Conservation (phyloP, 1,140 invertebrate genomes). For the Campodea augens region DNA sequence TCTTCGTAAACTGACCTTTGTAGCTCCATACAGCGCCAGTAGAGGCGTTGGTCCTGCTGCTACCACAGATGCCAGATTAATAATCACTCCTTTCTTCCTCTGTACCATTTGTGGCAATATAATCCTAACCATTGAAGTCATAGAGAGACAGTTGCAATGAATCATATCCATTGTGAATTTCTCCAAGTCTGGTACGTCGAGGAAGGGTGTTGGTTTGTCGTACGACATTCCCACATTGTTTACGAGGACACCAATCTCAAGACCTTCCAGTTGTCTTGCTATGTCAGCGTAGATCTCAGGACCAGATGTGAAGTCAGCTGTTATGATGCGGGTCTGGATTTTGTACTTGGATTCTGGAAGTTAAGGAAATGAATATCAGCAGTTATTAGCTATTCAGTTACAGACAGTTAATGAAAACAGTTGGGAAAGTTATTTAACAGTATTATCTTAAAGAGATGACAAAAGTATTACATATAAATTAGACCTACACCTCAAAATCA, state of each 20-base stretch:
- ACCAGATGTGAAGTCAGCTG: conserved; percentile 60
- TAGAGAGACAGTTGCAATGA: conserved; percentile 47
- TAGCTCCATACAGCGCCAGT: conserved; percentile 68
- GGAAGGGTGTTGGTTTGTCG: conserved; percentile 64
- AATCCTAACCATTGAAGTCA: conserved; percentile 63
- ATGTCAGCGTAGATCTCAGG: conserved; percentile 53
- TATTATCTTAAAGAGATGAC: no score
- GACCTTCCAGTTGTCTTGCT: conserved; percentile 41
- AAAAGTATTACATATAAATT: no score
- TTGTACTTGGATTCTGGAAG: conserved; percentile 42
- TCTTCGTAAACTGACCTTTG: conserved; percentile 41
- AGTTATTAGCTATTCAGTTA: no score
- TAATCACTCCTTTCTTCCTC: conserved; percentile 61
- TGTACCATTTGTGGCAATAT: conserved; percentile 77
- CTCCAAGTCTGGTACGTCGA: conserved; percentile 38
- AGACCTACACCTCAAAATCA: no score
- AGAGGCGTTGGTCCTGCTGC: conserved; percentile 62
- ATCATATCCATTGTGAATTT: conserved; percentile 33
- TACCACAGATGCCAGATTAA: conserved; percentile 79
- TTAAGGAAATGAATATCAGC: no score
- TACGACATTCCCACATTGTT: conserved; percentile 94
- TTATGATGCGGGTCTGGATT: conserved; percentile 61
- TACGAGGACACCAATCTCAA: conserved; percentile 79
- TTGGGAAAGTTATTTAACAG: no score
- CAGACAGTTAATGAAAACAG: no score